Percentiles rank a stretch among this genome's conserved stretches.
phyloP scores from a whole-genome alignment of 2,888 invertebrate species.

The Lycocerus yunnanus region DNA sequence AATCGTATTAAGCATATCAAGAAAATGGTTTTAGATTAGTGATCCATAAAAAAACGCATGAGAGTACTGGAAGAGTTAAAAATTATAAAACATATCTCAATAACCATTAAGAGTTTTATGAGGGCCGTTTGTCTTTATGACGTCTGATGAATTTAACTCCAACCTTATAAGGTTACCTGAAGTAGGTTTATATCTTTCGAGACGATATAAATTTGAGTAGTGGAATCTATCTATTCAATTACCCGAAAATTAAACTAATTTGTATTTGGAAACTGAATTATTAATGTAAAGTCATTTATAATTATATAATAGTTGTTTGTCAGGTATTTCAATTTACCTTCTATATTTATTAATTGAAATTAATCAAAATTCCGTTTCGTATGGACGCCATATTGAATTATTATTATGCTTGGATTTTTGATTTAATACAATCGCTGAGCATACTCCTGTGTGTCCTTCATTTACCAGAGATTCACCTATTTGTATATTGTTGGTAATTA shows the following conservation, averaged over 20 bases:
- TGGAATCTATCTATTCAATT: not conserved
- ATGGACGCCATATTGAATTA: too few relatives aligned
- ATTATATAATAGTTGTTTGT: too few relatives aligned
- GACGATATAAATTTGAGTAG: not conserved
- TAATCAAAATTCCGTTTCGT: too few relatives aligned
- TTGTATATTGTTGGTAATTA: too few relatives aligned
- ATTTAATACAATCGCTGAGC: too few relatives aligned
- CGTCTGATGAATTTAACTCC: not conserved
- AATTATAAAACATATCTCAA: not conserved
- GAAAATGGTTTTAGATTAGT: not conserved
- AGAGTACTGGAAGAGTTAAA: not conserved
- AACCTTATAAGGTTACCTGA: not conserved
- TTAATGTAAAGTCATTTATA: not conserved
- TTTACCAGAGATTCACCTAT: too few relatives aligned
- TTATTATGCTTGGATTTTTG: too few relatives aligned
- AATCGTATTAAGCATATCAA: not conserved
- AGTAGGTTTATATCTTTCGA: not conserved
- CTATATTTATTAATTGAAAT: too few relatives aligned
- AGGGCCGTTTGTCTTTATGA: not conserved
- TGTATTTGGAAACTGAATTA: not conserved
- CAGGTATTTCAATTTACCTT: too few relatives aligned
- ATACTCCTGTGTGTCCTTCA: too few relatives aligned
- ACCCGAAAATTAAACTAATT: not conserved
- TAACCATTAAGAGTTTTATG: not conserved
- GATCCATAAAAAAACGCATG: not conserved